Percentiles rank a stretch among this genome's conserved stretches.
Evolutionary conservation across 2,888 invertebrate genomes (phyloP).

Genomic region (Plebejus argus): DNA sequence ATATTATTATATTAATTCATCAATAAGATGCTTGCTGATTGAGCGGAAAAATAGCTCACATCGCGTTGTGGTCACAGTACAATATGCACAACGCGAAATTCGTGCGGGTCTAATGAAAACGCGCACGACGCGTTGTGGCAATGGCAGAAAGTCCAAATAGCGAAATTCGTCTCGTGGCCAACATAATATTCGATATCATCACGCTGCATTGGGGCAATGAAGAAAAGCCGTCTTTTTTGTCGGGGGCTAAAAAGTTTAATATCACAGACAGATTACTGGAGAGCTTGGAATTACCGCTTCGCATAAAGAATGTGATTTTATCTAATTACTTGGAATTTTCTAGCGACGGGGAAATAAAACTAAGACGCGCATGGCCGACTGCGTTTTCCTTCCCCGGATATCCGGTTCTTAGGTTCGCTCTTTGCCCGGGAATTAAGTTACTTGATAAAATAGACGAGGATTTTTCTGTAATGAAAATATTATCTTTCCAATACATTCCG

Average conservation of each 20-base stretch:
- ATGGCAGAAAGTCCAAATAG: too few relatives aligned
- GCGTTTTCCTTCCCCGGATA: constrained; percentile 64
- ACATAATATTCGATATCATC: too few relatives aligned
- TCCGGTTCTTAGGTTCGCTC: constrained; percentile 57
- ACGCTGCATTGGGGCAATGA: too few relatives aligned
- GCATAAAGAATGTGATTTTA: constrained; percentile 6
- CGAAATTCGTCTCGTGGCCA: too few relatives aligned
- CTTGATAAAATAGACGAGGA: constrained; percentile 33
- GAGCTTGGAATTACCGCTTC: neutral
- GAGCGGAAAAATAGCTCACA: too few relatives aligned
- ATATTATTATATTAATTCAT: too few relatives aligned
- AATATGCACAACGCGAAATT: too few relatives aligned
- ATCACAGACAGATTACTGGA: neutral
- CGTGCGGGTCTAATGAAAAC: too few relatives aligned
- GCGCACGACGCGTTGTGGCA: too few relatives aligned
- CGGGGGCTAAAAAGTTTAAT: neutral
- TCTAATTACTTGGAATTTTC: constrained; percentile 34
- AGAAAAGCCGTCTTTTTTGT: too few relatives aligned
- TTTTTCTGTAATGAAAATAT: constrained; percentile 23
- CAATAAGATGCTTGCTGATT: too few relatives aligned
- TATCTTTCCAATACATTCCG: constrained; percentile 15
- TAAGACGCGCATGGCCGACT: constrained; percentile 54
- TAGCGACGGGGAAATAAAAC: constrained; percentile 50
- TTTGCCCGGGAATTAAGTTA: constrained; percentile 53
- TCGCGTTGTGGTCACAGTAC: too few relatives aligned